Evolutionary conservation across 1,140 invertebrate species (phyloP).

Genomic region (Rhopalosiphum padi): DNA sequence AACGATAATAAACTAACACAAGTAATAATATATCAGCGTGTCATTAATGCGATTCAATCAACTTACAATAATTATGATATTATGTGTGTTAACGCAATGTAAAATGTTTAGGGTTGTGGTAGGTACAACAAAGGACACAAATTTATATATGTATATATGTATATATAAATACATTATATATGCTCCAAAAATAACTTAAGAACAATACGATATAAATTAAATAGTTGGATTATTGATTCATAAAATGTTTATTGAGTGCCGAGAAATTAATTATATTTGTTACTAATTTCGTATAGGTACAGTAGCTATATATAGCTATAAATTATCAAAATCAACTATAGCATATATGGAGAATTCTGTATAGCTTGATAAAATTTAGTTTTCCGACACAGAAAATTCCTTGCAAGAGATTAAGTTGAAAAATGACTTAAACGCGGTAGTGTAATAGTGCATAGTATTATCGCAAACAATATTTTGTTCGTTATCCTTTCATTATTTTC

Average conservation of each 20-base stretch:
- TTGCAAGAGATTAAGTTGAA: not conserved
- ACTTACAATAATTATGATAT: not conserved
- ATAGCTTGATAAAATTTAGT: not conserved
- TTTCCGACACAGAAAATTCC: not conserved
- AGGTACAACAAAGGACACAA: not conserved
- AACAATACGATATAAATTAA: not conserved
- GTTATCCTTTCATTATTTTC: not conserved
- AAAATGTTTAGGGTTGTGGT: not conserved
- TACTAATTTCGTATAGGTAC: not conserved
- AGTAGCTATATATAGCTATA: not conserved
- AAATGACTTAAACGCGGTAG: not conserved
- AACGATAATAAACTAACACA: not conserved
- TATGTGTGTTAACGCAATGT: not conserved
- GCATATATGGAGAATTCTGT: no score
- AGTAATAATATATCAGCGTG: conserved; percentile 6
- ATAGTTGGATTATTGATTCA: not conserved
- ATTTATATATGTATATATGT: not conserved
- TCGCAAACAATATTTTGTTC: not conserved
- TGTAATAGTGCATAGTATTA: not conserved
- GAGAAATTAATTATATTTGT: not conserved
- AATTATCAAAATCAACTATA: not conserved
- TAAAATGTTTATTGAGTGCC: not conserved
- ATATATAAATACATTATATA: not conserved
- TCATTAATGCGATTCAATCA: conserved; percentile 3
- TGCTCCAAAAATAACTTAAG: not conserved